A percentile compares a stretch with the other conserved stretches of the same genome.
Conservation (phyloP, 2,888 invertebrate species). For the Drosophila multiciliata region DNA sequence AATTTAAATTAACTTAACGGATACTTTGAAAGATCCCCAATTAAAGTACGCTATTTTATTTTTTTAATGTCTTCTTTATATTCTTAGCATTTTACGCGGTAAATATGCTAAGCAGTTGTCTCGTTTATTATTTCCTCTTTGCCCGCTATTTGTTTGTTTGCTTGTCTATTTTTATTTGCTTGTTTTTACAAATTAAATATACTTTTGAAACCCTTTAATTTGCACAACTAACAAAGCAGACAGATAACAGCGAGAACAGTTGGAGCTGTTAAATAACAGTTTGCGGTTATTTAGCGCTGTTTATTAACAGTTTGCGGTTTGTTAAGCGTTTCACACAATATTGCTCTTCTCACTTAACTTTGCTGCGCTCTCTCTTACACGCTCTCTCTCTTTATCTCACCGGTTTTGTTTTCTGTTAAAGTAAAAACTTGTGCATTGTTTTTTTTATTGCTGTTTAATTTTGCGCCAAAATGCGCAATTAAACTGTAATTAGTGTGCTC, state of each 20-base stretch:
- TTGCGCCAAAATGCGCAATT: constrained; percentile 11
- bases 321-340: neutral
- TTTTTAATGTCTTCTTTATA: constrained; percentile 9
- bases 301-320: neutral
- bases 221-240: neutral
- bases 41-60: neutral
- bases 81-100: constrained; percentile 41
- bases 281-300: neutral
- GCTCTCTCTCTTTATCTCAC: neutral
- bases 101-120: constrained; percentile 62
- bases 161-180: constrained; percentile 3
- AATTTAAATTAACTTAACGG: neutral
- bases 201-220: constrained; percentile 3
- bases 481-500: constrained; percentile 1
- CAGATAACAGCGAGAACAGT: constrained; percentile 7
- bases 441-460: constrained; percentile 9
- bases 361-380: neutral
- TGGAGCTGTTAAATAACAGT: constrained; percentile 26
- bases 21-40: neutral
- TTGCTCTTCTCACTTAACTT: constrained; percentile 2
- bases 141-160: constrained; percentile 16
- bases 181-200: constrained; percentile 20
- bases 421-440: neutral
- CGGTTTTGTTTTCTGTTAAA: neutral
- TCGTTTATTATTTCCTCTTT: constrained; percentile 20